Base-by-base conservation (phyloP, 2,113 vertebrate species). In the Gavia stellata region DNA sequence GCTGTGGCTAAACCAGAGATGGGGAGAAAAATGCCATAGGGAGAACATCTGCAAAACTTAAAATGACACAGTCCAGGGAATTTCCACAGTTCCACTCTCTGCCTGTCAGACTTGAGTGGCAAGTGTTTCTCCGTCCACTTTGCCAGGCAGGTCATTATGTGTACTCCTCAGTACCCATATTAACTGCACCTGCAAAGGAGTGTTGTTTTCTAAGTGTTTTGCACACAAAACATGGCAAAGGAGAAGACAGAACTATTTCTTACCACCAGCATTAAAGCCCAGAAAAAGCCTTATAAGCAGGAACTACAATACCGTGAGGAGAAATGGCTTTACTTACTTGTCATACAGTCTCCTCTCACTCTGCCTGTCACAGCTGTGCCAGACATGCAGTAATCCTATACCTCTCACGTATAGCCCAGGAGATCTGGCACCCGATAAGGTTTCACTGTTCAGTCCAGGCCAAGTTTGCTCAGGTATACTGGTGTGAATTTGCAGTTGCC, bases 31-130 rank as follows among this genome's bases (percentile, higher is more conserved):
- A 95, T 42, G 67, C 94, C 94, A 94, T 9, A n/a, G 89, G 92
- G 92, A 97, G 81, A 97, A 96, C 95, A 97, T 96, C 94, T 97
- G 89, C 89, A 96, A 93, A 97, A 88, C 36, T 90, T 65, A 85
- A 68, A 94, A 91, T 70, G 59, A 44, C 81, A 89, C 33, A 40
- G 66, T 53, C n/a, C 5, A 6, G 84, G 81, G 71, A 75, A 65
- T 91, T 91, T 92, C 56, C 82, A 86, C 5, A 29, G 55, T 63
- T 92, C 79, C 49, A 52, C 31, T 82, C 82, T 58, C 71, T 45
- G 81, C 34, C 58, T 77, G 25, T 49, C 59, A 25, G 13, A 58
- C 74, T 31, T 29, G 42, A 90, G 65, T 8, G 29, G 49, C 81
- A 89, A 90, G 42, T 63, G 70, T 82, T 90, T 91, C 78, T 82